These are phyloP conservation scores for Tarsius wallacei DNA, from an alignment of 2,797 vertebrate genomes.

Conservation along the genomic window DNA sequence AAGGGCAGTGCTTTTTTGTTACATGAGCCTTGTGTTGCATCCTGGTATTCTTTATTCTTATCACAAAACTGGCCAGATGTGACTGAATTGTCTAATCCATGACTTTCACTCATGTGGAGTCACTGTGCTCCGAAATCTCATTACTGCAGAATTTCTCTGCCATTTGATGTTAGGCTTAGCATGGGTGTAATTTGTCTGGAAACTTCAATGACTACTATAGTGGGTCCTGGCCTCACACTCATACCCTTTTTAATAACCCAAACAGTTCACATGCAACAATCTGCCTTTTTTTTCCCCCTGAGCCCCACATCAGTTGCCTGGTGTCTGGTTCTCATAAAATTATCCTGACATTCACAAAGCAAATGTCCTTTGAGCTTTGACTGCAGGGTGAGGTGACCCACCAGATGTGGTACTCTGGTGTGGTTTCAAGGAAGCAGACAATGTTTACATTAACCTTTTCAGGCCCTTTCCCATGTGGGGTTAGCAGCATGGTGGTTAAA, in stretches of 20 bases:
- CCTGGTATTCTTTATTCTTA: slow-evolving; percentile 62
- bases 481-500: slow-evolving; percentile 73
- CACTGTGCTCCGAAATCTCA: slow-evolving; percentile 73
- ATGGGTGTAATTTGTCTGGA: slow-evolving; percentile 78
- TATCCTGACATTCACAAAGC: slow-evolving; percentile 82
- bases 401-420: slow-evolving; percentile 80
- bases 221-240: slow-evolving; percentile 66
- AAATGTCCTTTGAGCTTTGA: slow-evolving; percentile 83
- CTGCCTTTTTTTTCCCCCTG: not conserved
- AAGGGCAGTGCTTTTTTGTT: not conserved
- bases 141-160: slow-evolving; percentile 73
- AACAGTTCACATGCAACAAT: slow-evolving; percentile 66
- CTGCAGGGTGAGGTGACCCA: slow-evolving; percentile 72
- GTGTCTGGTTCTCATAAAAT: slow-evolving; percentile 84
- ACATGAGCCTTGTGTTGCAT: not conserved
- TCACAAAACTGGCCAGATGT: slow-evolving; percentile 72
- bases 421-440: slow-evolving; percentile 72
- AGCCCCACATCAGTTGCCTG: slow-evolving; percentile 57
- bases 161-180: slow-evolving; percentile 69
- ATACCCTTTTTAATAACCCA: not conserved
- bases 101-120: slow-evolving; percentile 61
- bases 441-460: slow-evolving; percentile 85
- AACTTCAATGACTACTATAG: slow-evolving; percentile 67
- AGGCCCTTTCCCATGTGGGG: slow-evolving; percentile 68
- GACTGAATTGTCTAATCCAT: slow-evolving; percentile 70